Conservation (phyloP, 2,797 vertebrate genomes). For the Aulostomus chinensis region DNA sequence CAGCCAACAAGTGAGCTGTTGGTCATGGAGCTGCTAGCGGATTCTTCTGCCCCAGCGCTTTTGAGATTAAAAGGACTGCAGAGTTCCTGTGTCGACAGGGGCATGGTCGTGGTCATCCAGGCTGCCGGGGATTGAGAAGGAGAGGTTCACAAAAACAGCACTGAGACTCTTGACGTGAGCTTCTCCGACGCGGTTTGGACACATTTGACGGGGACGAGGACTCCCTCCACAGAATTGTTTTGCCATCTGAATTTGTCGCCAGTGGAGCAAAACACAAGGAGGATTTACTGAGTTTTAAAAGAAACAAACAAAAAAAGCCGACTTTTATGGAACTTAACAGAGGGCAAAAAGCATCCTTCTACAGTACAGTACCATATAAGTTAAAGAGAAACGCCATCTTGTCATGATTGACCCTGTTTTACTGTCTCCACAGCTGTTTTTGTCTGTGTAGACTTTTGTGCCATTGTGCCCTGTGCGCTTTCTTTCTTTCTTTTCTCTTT, state of each 20-base stretch:
- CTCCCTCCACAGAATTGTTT: constrained; percentile 42
- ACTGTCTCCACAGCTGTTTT: constrained; percentile 71
- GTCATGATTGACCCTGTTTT: constrained; percentile 62
- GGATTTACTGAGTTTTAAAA: constrained; percentile 54
- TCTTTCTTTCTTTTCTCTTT: constrained; percentile 35
- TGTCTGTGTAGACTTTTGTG: constrained; percentile 75
- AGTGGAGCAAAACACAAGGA: constrained; percentile 37
- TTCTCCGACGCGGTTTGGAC: constrained; percentile 27
- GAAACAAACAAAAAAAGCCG: constrained; percentile 38
- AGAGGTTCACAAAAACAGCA: constrained; percentile 7
- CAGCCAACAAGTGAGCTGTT: constrained; percentile 1
- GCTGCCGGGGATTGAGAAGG: background rate
- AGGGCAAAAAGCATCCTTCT: constrained; percentile 52
- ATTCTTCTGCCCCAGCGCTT: constrained; percentile 23
- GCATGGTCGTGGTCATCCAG: constrained; percentile 13
- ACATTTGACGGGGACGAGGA: constrained; percentile 16
- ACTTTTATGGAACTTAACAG: constrained; percentile 63
- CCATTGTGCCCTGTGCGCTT: constrained; percentile 74
- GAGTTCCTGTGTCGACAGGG: background rate
- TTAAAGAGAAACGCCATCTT: constrained; percentile 69
- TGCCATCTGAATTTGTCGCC: constrained; percentile 51
- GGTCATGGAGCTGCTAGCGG: constrained; percentile 6
- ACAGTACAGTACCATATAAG: constrained; percentile 67
- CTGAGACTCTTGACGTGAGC: constrained; percentile 35
- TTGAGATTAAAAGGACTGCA: constrained; percentile 34